Percentiles rank a stretch among this genome's conserved stretches.
Evolutionary conservation across 2,113 vertebrate genomes (phyloP).

Genomic region (Callospermophilus lateralis): DNA sequence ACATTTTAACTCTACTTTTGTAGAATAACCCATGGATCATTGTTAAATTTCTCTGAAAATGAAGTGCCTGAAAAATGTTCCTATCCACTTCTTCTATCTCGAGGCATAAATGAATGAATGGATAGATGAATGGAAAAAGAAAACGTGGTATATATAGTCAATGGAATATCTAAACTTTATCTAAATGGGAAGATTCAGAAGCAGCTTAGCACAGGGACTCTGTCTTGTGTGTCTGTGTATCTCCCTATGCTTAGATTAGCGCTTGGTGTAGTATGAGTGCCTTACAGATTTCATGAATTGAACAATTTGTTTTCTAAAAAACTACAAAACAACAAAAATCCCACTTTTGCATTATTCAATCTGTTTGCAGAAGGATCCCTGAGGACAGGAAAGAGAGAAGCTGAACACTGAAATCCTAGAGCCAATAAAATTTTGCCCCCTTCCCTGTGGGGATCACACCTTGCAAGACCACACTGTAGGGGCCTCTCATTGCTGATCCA

Average conservation of each 20-base stretch:
- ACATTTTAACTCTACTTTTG: not conserved
- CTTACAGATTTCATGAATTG: not conserved
- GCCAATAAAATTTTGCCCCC: not conserved
- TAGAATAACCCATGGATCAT: not conserved
- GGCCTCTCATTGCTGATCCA: not conserved
- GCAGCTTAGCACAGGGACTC: not conserved
- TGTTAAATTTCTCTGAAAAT: conserved; percentile 21
- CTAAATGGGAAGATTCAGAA: not conserved
- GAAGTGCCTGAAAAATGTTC: not conserved
- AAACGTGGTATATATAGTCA: too few relatives aligned
- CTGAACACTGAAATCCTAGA: not conserved
- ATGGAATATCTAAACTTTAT: not conserved
- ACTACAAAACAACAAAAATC: conserved; percentile 37
- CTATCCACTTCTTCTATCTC: not conserved
- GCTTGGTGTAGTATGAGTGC: not conserved
- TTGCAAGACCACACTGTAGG: fast-evolving
- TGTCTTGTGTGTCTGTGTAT: not conserved
- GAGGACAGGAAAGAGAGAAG: not conserved
- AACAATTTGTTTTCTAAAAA: not conserved
- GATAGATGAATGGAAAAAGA: too few relatives aligned
- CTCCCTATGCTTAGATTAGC: not conserved
- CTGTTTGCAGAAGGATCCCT: not conserved
- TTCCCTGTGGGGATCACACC: not conserved
- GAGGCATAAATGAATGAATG: too few relatives aligned
- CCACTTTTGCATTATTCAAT: not conserved